Percentiles rank a stretch among this genome's conserved stretches.
phyloP scores from a whole-genome alignment of 2,797 vertebrate species.

The Nothura maculosa region DNA sequence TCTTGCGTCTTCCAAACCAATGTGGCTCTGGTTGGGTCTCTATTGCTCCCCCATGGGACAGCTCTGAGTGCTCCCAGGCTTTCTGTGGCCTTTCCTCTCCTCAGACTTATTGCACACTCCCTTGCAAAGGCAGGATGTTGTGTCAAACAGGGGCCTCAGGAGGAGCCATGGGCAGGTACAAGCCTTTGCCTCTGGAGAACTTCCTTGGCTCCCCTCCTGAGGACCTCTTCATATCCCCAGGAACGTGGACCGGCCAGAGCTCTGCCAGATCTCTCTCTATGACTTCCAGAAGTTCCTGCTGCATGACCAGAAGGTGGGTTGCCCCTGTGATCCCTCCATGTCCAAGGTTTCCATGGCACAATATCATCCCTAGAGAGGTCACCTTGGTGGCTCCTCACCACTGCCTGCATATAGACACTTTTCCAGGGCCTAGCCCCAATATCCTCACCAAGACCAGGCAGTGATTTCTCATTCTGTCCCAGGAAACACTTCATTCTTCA shows the following conservation, averaged over 20 bases:
- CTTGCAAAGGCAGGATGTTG: fast-evolving
- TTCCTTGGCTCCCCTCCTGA: background rate
- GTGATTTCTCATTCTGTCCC: background rate
- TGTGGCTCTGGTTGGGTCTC: background rate
- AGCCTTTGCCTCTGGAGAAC: background rate
- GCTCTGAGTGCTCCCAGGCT: background rate
- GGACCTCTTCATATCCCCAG: slow-evolving; percentile 34
- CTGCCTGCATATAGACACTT: background rate
- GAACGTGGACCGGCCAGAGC: slow-evolving; percentile 88
- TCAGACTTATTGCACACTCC: background rate
- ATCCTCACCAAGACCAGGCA: background rate
- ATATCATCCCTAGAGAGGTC: background rate
- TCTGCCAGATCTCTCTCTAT: slow-evolving; percentile 89
- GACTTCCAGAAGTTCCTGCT: slow-evolving; percentile 92
- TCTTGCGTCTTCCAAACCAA: fast-evolving
- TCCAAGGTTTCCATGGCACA: background rate
- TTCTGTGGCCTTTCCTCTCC: background rate
- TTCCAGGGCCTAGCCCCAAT: background rate
- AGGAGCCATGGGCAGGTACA: background rate
- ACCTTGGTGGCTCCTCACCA: background rate
- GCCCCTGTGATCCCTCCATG: no score
- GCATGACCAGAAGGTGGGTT: slow-evolving; percentile 89
- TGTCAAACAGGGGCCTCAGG: fast-evolving
- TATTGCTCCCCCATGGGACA: background rate
- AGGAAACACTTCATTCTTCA: background rate